Conservation (phyloP, 2,888 invertebrate genomes). For the Nysson spinosus region DNA sequence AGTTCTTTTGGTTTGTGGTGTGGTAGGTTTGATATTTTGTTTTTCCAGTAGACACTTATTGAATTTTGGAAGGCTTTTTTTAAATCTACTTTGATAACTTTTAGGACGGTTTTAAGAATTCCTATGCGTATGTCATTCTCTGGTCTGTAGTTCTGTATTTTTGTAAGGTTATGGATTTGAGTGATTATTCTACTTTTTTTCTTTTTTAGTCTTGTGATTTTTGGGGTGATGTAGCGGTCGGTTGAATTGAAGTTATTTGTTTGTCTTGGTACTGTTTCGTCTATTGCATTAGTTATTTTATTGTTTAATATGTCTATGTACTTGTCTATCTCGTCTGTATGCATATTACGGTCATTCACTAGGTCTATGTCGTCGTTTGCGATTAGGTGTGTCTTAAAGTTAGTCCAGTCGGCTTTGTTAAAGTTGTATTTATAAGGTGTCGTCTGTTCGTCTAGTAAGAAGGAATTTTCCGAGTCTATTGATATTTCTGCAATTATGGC, state of each 20-base stretch:
- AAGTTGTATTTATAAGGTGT: background rate
- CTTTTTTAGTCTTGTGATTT: background rate
- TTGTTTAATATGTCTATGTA: background rate
- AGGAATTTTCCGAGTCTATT: background rate
- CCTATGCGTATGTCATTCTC: background rate
- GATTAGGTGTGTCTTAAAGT: background rate
- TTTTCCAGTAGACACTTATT: background rate
- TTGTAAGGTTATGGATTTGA: background rate
- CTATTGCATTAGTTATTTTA: background rate
- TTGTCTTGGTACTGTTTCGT: background rate
- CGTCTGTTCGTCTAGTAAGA: background rate
- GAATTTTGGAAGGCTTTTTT: background rate
- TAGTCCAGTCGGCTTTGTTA: background rate
- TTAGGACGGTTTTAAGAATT: background rate
- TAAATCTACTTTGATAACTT: background rate
- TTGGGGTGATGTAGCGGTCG: conserved; percentile 4
- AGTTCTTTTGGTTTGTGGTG: background rate
- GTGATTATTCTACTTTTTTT: background rate
- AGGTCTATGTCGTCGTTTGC: background rate
- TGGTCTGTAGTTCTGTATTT: background rate
- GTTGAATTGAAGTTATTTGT: background rate
- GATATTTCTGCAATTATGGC: background rate
- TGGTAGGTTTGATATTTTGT: background rate
- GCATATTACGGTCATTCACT: conserved; percentile 1
- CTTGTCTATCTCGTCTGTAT: background rate